Percentiles rank a stretch among this genome's conserved stretches.
phyloP scores from a whole-genome alignment of 1,140 invertebrate species.

The Psilanteris sp. region DNA sequence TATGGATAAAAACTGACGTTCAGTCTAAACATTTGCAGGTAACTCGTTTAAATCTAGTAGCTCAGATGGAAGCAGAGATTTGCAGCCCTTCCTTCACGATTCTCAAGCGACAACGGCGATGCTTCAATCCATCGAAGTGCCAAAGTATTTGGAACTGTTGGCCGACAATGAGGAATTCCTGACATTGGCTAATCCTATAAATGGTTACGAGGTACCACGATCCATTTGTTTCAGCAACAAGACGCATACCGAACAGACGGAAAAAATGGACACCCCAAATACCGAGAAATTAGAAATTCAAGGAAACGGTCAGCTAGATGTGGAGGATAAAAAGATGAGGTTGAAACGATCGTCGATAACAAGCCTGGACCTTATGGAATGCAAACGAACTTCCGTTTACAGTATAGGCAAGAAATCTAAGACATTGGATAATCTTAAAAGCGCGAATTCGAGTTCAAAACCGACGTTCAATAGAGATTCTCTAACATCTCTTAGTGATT shows the following conservation, averaged over 20 bases:
- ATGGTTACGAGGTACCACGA: conserved; percentile 83
- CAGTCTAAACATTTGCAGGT: too few relatives aligned
- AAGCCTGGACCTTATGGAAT: conserved; percentile 71
- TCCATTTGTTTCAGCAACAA: conserved; percentile 67
- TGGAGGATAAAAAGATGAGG: conserved; percentile 38
- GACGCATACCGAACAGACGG: conserved; percentile 12
- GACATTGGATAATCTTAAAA: conserved; percentile 69
- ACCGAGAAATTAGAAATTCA: conserved; percentile 17
- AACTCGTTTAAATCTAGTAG: conserved; percentile 78
- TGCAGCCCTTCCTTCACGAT: conserved; percentile 74
- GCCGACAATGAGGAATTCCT: conserved; percentile 77
- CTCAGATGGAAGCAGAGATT: conserved; percentile 73
- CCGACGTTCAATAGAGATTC: conserved; percentile 66
- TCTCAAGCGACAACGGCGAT: conserved; percentile 64
- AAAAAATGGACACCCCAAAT: conserved; percentile 32
- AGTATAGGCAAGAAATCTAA: conserved; percentile 72
- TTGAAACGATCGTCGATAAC: conserved; percentile 70
- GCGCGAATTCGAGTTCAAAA: conserved; percentile 44
- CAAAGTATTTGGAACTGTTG: conserved; percentile 82
- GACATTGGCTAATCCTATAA: conserved; percentile 74
- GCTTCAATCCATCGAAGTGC: conserved; percentile 67
- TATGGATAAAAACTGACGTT: too few relatives aligned
- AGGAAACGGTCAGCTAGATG: conserved; percentile 24
- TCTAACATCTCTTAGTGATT: conserved; percentile 70
- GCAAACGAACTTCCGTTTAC: conserved; percentile 67